Conservation (phyloP, 2,888 invertebrate species). For the Busseola fusca region DNA sequence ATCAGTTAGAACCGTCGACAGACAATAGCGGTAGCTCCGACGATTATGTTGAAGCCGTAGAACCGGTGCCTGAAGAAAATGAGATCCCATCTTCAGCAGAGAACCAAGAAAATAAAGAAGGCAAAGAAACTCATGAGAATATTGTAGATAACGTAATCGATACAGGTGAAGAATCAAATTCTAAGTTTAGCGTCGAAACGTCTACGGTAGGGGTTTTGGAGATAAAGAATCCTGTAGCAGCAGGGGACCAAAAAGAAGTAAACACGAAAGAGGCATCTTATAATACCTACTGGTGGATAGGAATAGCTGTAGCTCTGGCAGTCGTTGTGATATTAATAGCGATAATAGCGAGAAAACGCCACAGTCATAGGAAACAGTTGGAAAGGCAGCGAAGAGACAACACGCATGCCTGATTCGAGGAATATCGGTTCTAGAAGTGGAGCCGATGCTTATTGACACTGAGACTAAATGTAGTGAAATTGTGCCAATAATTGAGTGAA, state of each 20-base stretch:
- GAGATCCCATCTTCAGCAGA: slow-evolving; percentile 70
- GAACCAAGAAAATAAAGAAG: slow-evolving; percentile 46
- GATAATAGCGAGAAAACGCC: slow-evolving; percentile 86
- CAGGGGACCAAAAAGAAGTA: slow-evolving; percentile 73
- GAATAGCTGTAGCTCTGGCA: slow-evolving; percentile 82
- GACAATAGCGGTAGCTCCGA: slow-evolving; percentile 69
- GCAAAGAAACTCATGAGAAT: slow-evolving; percentile 61
- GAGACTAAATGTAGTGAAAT: slow-evolving; percentile 74
- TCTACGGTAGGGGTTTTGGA: slow-evolving; percentile 85
- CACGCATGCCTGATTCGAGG: slow-evolving; percentile 86
- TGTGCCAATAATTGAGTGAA: slow-evolving; percentile 77
- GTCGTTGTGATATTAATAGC: slow-evolving; percentile 81
- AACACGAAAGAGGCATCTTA: slow-evolving; percentile 82
- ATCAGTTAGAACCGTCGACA: slow-evolving; percentile 79
- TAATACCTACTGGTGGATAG: slow-evolving; percentile 87
- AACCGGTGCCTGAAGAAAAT: slow-evolving; percentile 72
- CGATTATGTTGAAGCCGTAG: slow-evolving; percentile 79
- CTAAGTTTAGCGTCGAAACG: slow-evolving; percentile 78
- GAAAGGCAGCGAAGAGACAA: slow-evolving; percentile 85
- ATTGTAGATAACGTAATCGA: slow-evolving; percentile 78
- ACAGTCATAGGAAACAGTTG: slow-evolving; percentile 85
- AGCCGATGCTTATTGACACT: slow-evolving; percentile 73
- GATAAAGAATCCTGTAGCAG: slow-evolving; percentile 80
- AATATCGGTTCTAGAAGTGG: slow-evolving; percentile 86
- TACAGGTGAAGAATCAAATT: slow-evolving; percentile 73